phyloP scores from a whole-genome alignment of 2,113 vertebrate genomes.

The Triplophysa rosa region DNA sequence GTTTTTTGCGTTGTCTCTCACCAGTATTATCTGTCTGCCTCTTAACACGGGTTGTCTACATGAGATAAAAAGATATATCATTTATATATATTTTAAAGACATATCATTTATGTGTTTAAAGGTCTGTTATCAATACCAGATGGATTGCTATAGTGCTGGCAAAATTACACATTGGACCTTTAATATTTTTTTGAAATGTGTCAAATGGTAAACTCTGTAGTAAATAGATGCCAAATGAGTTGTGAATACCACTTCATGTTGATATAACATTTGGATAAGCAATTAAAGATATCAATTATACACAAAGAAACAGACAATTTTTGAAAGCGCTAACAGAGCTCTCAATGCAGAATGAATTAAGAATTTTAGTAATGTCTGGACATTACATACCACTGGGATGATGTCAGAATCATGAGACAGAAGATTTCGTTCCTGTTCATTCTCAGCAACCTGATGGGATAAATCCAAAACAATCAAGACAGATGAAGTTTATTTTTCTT shows the following conservation, averaged over 20 bases:
- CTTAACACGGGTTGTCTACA: neutral
- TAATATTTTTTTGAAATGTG: too few species aligned
- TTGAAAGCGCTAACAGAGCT: neutral
- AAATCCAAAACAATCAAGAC: neutral
- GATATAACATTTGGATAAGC: neutral
- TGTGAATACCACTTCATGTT: too few species aligned
- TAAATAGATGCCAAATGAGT: too few species aligned
- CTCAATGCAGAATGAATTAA: neutral
- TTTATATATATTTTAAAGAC: too few species aligned
- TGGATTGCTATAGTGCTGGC: neutral
- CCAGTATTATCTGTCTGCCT: neutral
- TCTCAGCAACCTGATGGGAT: conserved; percentile 15
- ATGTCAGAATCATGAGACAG: neutral
- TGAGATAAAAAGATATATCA: too few species aligned
- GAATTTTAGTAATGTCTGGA: neutral
- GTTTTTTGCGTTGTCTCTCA: neutral
- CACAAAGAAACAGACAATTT: neutral
- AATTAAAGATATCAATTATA: too few species aligned
- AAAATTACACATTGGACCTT: too few species aligned
- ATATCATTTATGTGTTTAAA: conserved; percentile 5
- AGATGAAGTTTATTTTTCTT: neutral
- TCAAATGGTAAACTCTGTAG: too few species aligned
- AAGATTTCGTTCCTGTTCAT: conserved; percentile 1
- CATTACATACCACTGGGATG: conserved; percentile 21
- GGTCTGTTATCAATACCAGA: neutral